These are phyloP conservation scores for Poeciliopsis retropinna DNA, from an alignment of 2,113 vertebrate genomes.

Conservation along the genomic window DNA sequence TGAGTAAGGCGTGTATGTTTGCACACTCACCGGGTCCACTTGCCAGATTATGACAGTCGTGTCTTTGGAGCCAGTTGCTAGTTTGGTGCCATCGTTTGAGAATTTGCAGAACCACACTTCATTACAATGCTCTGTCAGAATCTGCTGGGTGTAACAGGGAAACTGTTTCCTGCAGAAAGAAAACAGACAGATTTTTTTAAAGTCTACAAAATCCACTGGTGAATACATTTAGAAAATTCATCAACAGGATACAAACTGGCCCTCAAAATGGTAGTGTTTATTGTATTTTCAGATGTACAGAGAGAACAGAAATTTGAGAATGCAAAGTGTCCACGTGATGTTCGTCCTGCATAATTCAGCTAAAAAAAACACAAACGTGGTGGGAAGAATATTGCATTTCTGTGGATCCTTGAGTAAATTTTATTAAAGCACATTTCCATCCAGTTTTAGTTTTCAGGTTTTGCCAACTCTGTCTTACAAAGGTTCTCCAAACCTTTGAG, in stretches of 20 bases:
- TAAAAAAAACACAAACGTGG: no score
- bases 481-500: no score
- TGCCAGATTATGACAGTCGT: conserved; percentile 99
- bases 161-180: conserved; percentile 91
- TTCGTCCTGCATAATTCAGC: no score
- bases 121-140: conserved; percentile 98
- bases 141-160: conserved; percentile 98
- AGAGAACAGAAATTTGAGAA: background rate
- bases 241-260: background rate
- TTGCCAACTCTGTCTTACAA: no score
- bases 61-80: conserved; percentile 99
- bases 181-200: background rate
- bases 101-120: conserved; percentile 99
- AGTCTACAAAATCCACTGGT: background rate
- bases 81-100: conserved; percentile 98
- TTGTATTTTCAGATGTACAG: background rate
- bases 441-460: no score
- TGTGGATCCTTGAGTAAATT: no score
- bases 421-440: no score
- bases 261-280: background rate
- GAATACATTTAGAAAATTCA: background rate
- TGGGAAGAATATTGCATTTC: no score
- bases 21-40: conserved; percentile 92
- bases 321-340: no score
- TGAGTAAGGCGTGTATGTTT: background rate